Base-by-base conservation (phyloP, 2,797 vertebrate genomes). In the Odontamblyopus rebecca region DNA sequence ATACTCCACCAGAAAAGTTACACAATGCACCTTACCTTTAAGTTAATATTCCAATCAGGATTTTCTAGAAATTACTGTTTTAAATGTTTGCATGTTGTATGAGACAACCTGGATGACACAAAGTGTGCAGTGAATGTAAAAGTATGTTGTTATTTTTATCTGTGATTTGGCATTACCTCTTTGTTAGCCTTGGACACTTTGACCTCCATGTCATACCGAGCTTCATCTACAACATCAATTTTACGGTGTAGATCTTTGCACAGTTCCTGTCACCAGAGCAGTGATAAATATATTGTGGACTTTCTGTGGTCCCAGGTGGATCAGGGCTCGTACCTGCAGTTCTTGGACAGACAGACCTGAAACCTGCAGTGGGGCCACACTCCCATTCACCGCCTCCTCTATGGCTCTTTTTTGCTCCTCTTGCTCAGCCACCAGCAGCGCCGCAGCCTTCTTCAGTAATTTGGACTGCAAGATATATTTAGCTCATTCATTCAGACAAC, bases 241-340 rank as follows among this genome's bases (percentile, higher is more conserved):
- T 93, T 93, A 15, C 60, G 80, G 70, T 93, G 91, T 3, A 95
- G 82, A 12, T 93, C 90, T 86, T 71, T 91, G 85, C 93, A 95
- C 61, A 95, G 86, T 6, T 90, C 82, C 94, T 95, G 83, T 60
- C 72, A 74, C 75, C 8, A 70, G 23, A 71, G 35, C 41, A 7
- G 26, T 84, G 9, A 76, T 44, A 63, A 59, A 59, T 0, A 16
- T 29, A 7, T 26, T 11, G 23, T 73, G 27, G 15, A 13, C 18
- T 27, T 3, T 27, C 13, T 32, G 48, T 8, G 8, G 23, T 32
- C 26, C 4, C 64, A 48, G 68, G 1, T 0, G 29, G 0, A 12
- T 1, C 1, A 32, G 29, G 0, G 26, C 66, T 26, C 50, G 54
- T 82, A 93, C 93, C 91, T 93, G 89, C 48, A 93, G 91, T 27